Evolutionary conservation across 2,797 vertebrate genomes (phyloP), one percentile per base, ranked within the genome.

Genomic region (Sebastes melanostomus): DNA sequence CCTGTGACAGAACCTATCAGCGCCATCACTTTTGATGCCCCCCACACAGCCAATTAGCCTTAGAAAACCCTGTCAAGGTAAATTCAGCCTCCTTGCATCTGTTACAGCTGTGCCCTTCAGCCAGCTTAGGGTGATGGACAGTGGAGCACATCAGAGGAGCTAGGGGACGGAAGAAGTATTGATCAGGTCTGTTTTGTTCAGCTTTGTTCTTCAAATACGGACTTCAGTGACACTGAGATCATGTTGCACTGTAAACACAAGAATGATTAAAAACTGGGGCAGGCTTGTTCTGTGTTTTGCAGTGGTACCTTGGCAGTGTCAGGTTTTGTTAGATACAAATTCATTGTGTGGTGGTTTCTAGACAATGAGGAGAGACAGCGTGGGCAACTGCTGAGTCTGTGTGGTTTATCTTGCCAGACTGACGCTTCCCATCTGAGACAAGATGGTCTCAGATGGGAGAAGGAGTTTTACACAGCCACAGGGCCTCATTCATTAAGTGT

Each of bases 21-120:
- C 34, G 50, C 22, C 27, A 61, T 83, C 54, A 74, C 20, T 75
- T 66, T 36, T 77, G 61, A 80, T 72, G 82, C 56, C 25, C 29
- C 29, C 38, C 25, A 9, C 55, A 68, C 72, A 85, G 54, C 77
- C 75, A 91, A 87, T 86, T 84, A 85, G 79, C 71, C 38, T 77
- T 61, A 82, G 66, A 78, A 83, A 87, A 74, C 36, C 42, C 59
- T 81, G 81, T 84, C 85, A 79, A 75, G 73, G 78, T 87, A 84
- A 83, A 88, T 85, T 77, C 67, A 67, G 54, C 80, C 46, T 78
- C 36, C n/a, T 75, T 86, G 70, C 80, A 80, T 88, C 54, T 72
- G 62, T 84, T 88, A 62, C 60, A 84, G 77, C 78, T 75, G 71
- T 86, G 78, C 36, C 89, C 88, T 85, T 90, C 80, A 85, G 78